Percentiles rank a stretch among this genome's conserved stretches.
Evolutionary conservation across 1,140 invertebrate species (phyloP).

Genomic region (Dendroctonus valens): DNA sequence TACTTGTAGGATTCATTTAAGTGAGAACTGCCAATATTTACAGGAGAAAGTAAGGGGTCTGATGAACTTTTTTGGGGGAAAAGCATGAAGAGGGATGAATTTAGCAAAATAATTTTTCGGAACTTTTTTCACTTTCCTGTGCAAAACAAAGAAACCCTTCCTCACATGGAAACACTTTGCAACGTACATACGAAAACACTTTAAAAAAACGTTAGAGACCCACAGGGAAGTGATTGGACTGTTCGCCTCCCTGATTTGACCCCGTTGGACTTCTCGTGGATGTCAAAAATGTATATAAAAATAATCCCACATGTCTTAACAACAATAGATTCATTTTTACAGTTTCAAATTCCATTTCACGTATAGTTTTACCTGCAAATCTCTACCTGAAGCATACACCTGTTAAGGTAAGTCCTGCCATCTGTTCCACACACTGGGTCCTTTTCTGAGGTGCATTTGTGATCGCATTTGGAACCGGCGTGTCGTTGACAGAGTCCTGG

Average conservation of each 20-base stretch:
- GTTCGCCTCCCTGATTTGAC: too few relatives aligned
- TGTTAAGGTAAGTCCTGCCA: slow-evolving; percentile 84
- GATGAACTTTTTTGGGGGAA: neutral
- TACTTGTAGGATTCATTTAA: slow-evolving; percentile 24
- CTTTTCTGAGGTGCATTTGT: slow-evolving; percentile 74
- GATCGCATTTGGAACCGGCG: slow-evolving; percentile 73
- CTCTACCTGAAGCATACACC: slow-evolving; percentile 86
- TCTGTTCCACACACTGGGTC: slow-evolving; percentile 90
- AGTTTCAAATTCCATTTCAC: neutral
- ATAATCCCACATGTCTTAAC: too few relatives aligned
- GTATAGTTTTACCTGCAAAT: slow-evolving; percentile 63
- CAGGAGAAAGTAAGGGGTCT: too few relatives aligned
- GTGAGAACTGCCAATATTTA: neutral
- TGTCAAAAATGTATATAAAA: too few relatives aligned
- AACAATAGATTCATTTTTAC: too few relatives aligned
- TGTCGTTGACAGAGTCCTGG: slow-evolving; percentile 62
- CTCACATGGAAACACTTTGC: too few relatives aligned
- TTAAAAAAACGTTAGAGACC: too few relatives aligned
- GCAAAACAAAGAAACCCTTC: too few relatives aligned
- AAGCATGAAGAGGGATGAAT: too few relatives aligned
- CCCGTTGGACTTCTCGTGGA: too few relatives aligned
- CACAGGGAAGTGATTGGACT: too few relatives aligned
- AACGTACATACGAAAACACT: too few relatives aligned
- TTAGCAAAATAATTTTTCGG: neutral
- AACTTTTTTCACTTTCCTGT: neutral